Evolutionary conservation across 2,888 invertebrate species (phyloP).

Genomic region (Diaprepes abbreviatus): DNA sequence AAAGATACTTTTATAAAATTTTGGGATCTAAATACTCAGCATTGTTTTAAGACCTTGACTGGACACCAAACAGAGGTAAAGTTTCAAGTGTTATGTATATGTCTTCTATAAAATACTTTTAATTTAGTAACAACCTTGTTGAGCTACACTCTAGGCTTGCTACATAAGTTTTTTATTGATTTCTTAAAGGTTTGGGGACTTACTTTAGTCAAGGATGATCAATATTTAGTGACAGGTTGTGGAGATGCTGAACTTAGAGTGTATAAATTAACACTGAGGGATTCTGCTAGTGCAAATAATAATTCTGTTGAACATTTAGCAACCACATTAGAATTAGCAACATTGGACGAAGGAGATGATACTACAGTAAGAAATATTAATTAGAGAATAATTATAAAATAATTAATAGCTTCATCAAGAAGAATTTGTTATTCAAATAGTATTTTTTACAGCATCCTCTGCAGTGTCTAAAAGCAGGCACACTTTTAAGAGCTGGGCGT

Average conservation of each 20-base stretch:
- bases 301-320: constrained; percentile 69
- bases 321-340: constrained; percentile 69
- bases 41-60: constrained; percentile 95
- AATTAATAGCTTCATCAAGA: too few relatives aligned
- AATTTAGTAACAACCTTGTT: too few relatives aligned
- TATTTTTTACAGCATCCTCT: constrained; percentile 73
- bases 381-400: too few relatives aligned
- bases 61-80: constrained; percentile 87
- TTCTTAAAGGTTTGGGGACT: constrained; percentile 85
- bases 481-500: constrained; percentile 81
- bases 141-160: too few relatives aligned
- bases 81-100: too few relatives aligned
- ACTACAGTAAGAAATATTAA: constrained; percentile 68
- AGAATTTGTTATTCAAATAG: too few relatives aligned
- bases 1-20: constrained; percentile 97
- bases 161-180: constrained; percentile 21
- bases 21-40: constrained; percentile 96
- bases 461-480: constrained; percentile 83
- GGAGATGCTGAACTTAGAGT: constrained; percentile 88
- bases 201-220: constrained; percentile 81
- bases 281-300: constrained; percentile 55
- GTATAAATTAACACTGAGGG: constrained; percentile 80
- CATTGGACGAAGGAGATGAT: constrained; percentile 72
- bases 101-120: too few relatives aligned
- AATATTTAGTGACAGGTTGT: constrained; percentile 89